phyloP scores from a whole-genome alignment of 2,113 vertebrate genomes.

The Podocnemis expansa region DNA sequence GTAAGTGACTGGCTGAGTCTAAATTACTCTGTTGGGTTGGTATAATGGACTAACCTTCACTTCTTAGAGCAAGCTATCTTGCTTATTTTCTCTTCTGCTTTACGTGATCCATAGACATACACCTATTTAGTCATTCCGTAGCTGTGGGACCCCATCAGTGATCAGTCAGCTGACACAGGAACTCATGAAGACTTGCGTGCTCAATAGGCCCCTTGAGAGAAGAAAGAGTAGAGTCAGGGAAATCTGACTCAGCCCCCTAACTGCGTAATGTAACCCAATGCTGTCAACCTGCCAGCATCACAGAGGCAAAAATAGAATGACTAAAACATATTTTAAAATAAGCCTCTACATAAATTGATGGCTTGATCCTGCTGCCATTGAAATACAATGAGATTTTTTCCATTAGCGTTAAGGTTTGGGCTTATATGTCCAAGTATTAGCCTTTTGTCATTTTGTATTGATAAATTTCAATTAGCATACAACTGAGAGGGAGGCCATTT shows the following conservation, averaged over 20 bases:
- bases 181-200: rapidly evolving
- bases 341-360: neutral
- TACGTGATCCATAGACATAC: conserved; percentile 10
- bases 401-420: neutral
- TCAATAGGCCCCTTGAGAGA: neutral
- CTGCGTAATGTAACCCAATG: neutral
- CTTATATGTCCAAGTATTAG: conserved; percentile 21
- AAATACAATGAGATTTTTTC: neutral
- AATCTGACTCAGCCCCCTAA: neutral
- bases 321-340: neutral
- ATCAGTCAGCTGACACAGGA: neutral
- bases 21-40: neutral
- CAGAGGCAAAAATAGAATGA: neutral
- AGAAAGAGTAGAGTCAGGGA: neutral
- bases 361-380: neutral
- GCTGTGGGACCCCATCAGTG: neutral
- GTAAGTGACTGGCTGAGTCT: conserved; percentile 32
- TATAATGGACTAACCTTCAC: conserved; percentile 4
- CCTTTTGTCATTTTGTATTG: neutral
- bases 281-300: neutral
- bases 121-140: conserved; percentile 7
- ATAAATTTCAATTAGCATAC: neutral
- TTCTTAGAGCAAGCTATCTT: neutral
- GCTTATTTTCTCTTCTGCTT: conserved; percentile 5
- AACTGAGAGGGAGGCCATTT: rapidly evolving